A percentile compares a stretch with the other conserved stretches of the same genome.
These are phyloP conservation scores for Lepidurus packardi DNA, from an alignment of 1,140 invertebrate species.

Conservation along the genomic window DNA sequence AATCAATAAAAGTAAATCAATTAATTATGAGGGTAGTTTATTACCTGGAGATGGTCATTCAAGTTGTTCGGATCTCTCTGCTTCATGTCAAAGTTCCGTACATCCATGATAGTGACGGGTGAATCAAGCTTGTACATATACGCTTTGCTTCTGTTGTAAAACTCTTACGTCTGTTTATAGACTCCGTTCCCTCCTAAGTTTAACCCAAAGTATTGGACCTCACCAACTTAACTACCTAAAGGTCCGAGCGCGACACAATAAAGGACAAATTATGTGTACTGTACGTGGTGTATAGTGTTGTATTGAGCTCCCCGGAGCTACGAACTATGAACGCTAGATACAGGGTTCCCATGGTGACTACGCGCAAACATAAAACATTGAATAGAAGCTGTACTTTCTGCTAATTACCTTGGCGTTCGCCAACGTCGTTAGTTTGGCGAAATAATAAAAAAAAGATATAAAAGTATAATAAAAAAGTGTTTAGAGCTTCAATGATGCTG, in stretches of 20 bases:
- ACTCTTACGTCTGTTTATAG: background rate
- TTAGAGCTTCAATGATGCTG: too few relatives aligned
- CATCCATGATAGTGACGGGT: constrained; percentile 23
- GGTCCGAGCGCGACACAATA: background rate
- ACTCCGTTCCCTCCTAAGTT: background rate
- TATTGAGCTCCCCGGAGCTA: background rate
- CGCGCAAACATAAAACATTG: background rate
- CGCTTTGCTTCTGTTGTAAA: background rate
- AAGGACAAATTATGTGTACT: background rate
- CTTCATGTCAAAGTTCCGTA: constrained; percentile 49
- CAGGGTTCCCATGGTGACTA: constrained; percentile 6
- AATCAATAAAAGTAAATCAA: background rate
- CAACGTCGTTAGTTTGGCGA: too few relatives aligned
- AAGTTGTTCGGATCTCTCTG: constrained; percentile 62
- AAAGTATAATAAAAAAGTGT: too few relatives aligned
- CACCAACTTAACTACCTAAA: too few relatives aligned
- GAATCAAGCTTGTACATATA: background rate
- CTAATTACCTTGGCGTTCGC: too few relatives aligned
- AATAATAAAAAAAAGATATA: too few relatives aligned
- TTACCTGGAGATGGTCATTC: constrained; percentile 63
- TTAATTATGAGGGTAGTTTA: constrained; percentile 9
- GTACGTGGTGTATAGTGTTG: background rate
- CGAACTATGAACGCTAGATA: background rate
- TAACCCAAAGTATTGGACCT: background rate
- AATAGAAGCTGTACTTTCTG: too few relatives aligned